A percentile compares a stretch with the other conserved stretches of the same genome.
phyloP scores from a whole-genome alignment of 2,797 vertebrate species.

The Melanotaenia maccullochi region DNA sequence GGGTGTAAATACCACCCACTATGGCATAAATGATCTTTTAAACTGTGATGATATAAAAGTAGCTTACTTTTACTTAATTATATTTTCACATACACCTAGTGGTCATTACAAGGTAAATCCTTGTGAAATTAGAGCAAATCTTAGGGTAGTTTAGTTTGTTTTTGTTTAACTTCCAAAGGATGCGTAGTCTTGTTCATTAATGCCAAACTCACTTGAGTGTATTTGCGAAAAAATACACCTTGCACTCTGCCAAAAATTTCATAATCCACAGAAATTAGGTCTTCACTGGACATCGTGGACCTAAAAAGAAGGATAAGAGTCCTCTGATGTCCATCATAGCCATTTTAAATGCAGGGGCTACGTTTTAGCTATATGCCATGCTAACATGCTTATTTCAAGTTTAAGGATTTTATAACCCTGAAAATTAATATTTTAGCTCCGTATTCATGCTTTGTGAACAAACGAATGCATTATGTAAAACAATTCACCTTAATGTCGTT shows the following conservation, averaged over 20 bases:
- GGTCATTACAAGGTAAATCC: neutral
- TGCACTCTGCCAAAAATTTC: constrained; percentile 93
- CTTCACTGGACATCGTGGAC: constrained; percentile 83
- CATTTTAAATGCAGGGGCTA: neutral
- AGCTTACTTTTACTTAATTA: too few species aligned
- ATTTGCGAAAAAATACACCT: constrained; percentile 96
- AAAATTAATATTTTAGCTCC: neutral
- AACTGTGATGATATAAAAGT: too few species aligned
- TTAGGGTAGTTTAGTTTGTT: neutral
- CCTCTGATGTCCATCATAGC: neutral
- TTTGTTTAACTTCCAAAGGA: neutral
- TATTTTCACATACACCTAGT: neutral
- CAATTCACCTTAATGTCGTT: constrained; percentile 35
- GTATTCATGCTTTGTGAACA: fast-evolving
- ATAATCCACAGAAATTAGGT: constrained; percentile 90
- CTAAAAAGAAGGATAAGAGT: constrained; percentile 32
- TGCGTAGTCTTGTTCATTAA: neutral
- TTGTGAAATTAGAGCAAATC: neutral
- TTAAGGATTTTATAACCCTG: neutral
- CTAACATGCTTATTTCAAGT: constrained; percentile 18
- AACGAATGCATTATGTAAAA: fast-evolving
- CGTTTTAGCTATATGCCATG: constrained; percentile 30
- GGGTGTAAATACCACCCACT: neutral
- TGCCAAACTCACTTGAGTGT: constrained; percentile 88
- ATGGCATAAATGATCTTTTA: neutral